A percentile compares a stretch with the other conserved stretches of the same genome.
phyloP scores from a whole-genome alignment of 2,797 vertebrate species.

The Borostomias antarcticus region DNA sequence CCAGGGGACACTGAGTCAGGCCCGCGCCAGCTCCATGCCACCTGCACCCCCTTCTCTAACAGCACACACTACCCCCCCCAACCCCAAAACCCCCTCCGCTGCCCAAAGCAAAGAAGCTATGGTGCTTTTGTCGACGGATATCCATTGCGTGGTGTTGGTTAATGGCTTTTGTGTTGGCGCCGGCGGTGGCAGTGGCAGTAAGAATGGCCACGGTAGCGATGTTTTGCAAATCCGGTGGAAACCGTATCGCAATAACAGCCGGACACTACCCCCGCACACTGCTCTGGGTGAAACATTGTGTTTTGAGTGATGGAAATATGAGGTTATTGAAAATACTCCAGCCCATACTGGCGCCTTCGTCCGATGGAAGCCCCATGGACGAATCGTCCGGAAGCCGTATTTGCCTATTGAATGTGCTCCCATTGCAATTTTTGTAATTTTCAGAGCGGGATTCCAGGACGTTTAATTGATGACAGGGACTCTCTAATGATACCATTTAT shows the following conservation, averaged over 20 bases:
- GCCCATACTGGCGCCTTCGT: neutral
- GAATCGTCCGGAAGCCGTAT: constrained; percentile 29
- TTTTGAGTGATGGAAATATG: neutral
- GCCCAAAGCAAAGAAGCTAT: constrained; percentile 62
- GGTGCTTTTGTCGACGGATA: constrained; percentile 59
- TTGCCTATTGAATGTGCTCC: constrained; percentile 36
- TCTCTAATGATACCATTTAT: constrained; percentile 79
- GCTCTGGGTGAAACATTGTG: neutral
- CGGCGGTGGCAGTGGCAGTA: constrained; percentile 52
- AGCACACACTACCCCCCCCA: constrained; percentile 45
- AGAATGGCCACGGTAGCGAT: neutral
- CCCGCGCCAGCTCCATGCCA: constrained; percentile 85
- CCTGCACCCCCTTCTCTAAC: constrained; percentile 81
- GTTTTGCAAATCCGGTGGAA: neutral
- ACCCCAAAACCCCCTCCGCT: constrained; percentile 49
- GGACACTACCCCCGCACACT: neutral
- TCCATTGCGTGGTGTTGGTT: constrained; percentile 58
- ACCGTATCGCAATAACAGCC: neutral
- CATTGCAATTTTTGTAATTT: constrained; percentile 45
- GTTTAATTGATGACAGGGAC: constrained; percentile 74
- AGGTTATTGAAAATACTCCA: too few relatives aligned
- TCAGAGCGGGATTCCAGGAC: constrained; percentile 63
- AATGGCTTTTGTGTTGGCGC: constrained; percentile 50
- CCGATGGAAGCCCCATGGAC: too few relatives aligned
- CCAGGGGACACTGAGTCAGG: constrained; percentile 76